Evolutionary conservation across 1,140 invertebrate genomes (phyloP), one percentile per base, ranked within the genome.

Genomic region (Pogonomyrmex californicus): DNA sequence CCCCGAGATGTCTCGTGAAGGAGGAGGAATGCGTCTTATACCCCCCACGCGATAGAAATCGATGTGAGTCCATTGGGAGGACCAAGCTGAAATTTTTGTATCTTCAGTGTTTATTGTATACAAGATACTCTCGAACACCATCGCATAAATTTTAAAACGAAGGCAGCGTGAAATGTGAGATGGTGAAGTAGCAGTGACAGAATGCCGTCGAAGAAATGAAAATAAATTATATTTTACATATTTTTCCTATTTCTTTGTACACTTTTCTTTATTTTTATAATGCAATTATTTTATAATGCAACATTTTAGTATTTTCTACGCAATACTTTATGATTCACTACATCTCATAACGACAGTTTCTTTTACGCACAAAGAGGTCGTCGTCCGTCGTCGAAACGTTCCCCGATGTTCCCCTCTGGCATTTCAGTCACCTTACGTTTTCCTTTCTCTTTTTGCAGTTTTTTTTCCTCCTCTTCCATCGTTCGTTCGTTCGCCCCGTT

Each of bases 1-100:
- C 90, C 88, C 87, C 68, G 68, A 88, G 88, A 91, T 88, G 83
- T 90, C 82, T 90, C 88, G 81, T 87, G 38, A 73, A 60, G 87
- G 88, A 88, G 88, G 90, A 90, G 88, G 78, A 87, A 90, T 88
- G 62, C 87, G 91, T 93, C 91, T 93, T 93, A 91, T 93, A 93
- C 93, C 87, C 93, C 87, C 90, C 91, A 89, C 89, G 87, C 92
- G 91, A 93, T 93, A 94, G 92, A 92, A 94, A 94, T 95, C 94
- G 93, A 94, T 95, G 91, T 91, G 82, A 93, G 88, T 91, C 79
- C 86, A 68, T 85, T 71, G 88, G 89, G 88, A 89, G 38, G 68
- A 62, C 79, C 68, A 54, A 49, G 54, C 68, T 83, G 68, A 83
- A 81, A 83, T 73, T 83, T 83, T 83, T 54, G 54, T 83, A 12